Evolutionary conservation across 2,113 vertebrate genomes (phyloP), one percentile per base, ranked within the genome.

Genomic region (Platanista minor): DNA sequence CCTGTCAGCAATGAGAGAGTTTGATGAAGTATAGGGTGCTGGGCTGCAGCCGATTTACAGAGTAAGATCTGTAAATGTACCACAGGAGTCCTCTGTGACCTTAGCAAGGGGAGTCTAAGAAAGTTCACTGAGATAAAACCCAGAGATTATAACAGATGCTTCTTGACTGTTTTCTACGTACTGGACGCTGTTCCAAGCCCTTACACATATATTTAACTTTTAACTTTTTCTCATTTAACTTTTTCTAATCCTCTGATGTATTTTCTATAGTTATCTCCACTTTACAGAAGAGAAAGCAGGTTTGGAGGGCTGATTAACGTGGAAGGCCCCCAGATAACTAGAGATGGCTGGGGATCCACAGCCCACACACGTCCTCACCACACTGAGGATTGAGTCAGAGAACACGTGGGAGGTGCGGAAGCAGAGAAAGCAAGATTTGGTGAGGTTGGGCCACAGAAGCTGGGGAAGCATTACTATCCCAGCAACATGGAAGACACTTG

Each of bases 201-300:
- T 39, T 85, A 41, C 15, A 13, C 46, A 36, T 90, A 5, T 61
- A 87, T 66, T 92, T n/a, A n/a, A n/a, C n/a, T n/a, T n/a, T n/a
- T n/a, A n/a, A n/a, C n/a, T n/a, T n/a, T n/a, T 83, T 64, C 85
- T 92, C 77, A 93, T 86, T 94, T 95, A 96, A 94, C 61, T 84
- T 33, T 90, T 75, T 43, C 59, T 86, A n/a, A 39, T 36, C 49
- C 62, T 69, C 49, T 29, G 33, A 36, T 52, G 36, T 41, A 4
- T 90, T 71, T 95, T 94, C 77, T 90, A 5, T 88, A 77, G 94
- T 77, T 77, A 78, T 57, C 57, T 94, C 82, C 20, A 78, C 33
- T 66, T 92, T 27, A 43, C 27, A 90, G 54, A 71, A 20, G 59
- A 95, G 72, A 88, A 97, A 94, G 66, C 64, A 85, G 12, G 2